phyloP scores from a whole-genome alignment of 2,113 vertebrate genomes.

The Scomber scombrus region DNA sequence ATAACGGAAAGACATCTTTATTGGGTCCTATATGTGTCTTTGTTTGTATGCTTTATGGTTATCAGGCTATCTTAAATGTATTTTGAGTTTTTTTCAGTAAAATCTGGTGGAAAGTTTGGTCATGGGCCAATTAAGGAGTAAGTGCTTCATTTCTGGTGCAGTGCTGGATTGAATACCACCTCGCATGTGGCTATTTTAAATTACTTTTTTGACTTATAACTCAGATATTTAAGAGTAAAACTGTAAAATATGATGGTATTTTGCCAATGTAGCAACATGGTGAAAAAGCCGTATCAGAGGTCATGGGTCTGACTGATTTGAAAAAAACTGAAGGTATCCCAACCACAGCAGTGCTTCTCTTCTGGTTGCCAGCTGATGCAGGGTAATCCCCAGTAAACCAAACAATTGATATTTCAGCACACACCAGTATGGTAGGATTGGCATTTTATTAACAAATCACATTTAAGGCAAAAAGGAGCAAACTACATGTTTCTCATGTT shows the following conservation, averaged over 20 bases:
- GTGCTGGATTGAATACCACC: not conserved
- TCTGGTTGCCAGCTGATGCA: too few relatives aligned
- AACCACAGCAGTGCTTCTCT: too few relatives aligned
- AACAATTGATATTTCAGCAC: too few relatives aligned
- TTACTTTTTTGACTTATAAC: slow-evolving; percentile 4
- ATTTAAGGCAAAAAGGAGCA: too few relatives aligned
- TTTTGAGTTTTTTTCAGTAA: slow-evolving; percentile 14
- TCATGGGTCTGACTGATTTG: not conserved
- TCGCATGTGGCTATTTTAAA: not conserved
- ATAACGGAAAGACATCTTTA: not conserved
- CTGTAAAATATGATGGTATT: slow-evolving; percentile 6
- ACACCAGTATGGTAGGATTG: too few relatives aligned
- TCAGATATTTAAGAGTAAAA: not conserved
- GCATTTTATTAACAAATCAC: too few relatives aligned
- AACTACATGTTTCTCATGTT: too few relatives aligned
- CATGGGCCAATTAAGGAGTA: not conserved
- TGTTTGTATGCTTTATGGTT: not conserved
- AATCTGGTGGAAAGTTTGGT: not conserved
- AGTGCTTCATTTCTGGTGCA: not conserved
- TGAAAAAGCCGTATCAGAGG: not conserved
- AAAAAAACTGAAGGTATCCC: too few relatives aligned
- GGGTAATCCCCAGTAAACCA: too few relatives aligned
- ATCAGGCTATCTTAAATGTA: not conserved
- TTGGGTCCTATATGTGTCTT: too few relatives aligned
- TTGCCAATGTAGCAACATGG: slow-evolving; percentile 17